Base-by-base conservation (phyloP, 2,797 vertebrate genomes). In the Eulemur mongoz region DNA sequence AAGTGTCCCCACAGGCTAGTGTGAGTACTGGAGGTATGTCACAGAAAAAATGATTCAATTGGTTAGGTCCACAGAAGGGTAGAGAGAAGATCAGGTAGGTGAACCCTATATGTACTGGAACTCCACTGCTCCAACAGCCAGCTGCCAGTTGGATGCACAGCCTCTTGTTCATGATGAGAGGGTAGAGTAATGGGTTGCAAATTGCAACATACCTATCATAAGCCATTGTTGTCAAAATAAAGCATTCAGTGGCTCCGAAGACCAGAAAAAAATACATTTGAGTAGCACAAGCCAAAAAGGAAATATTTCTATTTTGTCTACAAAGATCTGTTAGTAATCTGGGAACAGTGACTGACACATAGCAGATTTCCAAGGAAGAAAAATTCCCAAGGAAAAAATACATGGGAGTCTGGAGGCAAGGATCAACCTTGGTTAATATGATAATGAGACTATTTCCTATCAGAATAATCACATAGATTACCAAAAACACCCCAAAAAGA, bases 361-460 rank as follows among this genome's bases (percentile, higher is more conserved):
- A 96, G 32, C 91, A 91, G 23, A 96, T 93, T 94, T 97, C 95
- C 32, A 94, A 96, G 20, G 40, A 92, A 15, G 95, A 97, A 81
- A 97, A 94, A 30, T 97, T 97, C 38, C 81, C 9, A 7, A 98
- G 95, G 13, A 95, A 96, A 96, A 94, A 97, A 32, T 97, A 97
- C 93, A 96, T 97, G 17, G 91, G 93, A 1, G 22, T 96, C 0
- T 70, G 73, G 9, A 98, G 95, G 10, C 79, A 43, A 38, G 73
- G n/a, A 3, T 95, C 69, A 2, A 45, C 15, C 4, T 69, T 73
- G 4, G 40, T 96, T 88, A 97, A 89, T 23, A 92, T 38, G 27
- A 97, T 93, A 69, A 97, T 89, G 12, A 96, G 82, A 10, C 67
- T 54, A 70, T 97, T 97, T 73, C 93, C 89, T 18, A 95, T 59